A percentile compares a stretch with the other conserved stretches of the same genome.
phyloP scores from a whole-genome alignment of 2,113 vertebrate genomes.

The Emydura subglobosa region DNA sequence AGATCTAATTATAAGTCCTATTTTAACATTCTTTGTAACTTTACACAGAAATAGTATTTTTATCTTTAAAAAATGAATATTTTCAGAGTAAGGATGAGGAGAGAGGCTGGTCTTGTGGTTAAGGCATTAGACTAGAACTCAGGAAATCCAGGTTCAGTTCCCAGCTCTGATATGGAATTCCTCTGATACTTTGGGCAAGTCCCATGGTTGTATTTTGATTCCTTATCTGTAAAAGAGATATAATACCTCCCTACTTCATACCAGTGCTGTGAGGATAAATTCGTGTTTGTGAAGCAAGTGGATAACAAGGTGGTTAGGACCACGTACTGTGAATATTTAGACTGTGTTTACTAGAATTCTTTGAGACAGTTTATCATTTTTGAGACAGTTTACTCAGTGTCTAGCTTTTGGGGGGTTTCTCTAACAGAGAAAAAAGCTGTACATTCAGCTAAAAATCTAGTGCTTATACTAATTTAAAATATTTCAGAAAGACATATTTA shows the following conservation, averaged over 20 bases:
- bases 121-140: not conserved
- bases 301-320: not conserved
- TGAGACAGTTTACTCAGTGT: not conserved
- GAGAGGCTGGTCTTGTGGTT: not conserved
- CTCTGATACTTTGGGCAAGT: not conserved
- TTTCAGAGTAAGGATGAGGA: not conserved
- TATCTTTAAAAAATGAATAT: not conserved
- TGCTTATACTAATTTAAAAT: not conserved
- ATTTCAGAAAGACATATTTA: not conserved
- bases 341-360: not conserved
- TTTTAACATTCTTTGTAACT: not conserved
- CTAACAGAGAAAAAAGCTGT: not conserved
- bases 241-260: not conserved
- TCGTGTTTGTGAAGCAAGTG: not conserved
- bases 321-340: not conserved
- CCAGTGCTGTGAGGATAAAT: not conserved
- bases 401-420: not conserved
- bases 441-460: not conserved
- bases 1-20: not conserved
- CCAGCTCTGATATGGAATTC: not conserved
- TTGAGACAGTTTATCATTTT: not conserved
- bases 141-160: not conserved
- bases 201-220: not conserved
- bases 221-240: not conserved
- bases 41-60: not conserved